Evolutionary conservation across 2,113 vertebrate genomes (phyloP).

Genomic region (Dicentrarchus labrax): DNA sequence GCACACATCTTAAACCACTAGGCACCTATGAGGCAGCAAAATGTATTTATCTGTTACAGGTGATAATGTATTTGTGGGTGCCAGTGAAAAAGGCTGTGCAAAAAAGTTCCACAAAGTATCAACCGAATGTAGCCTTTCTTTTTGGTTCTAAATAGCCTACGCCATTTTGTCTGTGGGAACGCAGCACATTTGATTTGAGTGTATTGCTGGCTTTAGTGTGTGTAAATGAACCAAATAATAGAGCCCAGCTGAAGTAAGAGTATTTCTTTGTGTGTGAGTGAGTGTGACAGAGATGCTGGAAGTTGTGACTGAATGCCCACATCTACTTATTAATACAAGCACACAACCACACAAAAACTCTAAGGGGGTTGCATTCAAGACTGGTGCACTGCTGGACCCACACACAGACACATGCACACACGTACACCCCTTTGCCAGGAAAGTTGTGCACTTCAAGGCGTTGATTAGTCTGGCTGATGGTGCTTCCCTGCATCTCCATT

Average conservation of each 20-base stretch:
- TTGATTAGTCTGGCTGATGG: slow-evolving; percentile 56
- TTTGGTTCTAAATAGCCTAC: background rate
- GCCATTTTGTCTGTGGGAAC: background rate
- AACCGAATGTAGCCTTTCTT: background rate
- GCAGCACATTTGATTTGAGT: background rate
- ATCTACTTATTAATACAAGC: slow-evolving; percentile 25
- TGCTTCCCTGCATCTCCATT: slow-evolving; percentile 67
- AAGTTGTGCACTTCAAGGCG: slow-evolving; percentile 52
- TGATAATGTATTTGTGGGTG: background rate
- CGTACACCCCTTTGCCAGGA: background rate
- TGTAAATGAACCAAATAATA: background rate
- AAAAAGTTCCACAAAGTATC: background rate
- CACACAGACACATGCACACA: slow-evolving; percentile 1
- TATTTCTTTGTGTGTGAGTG: background rate
- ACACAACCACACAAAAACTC: background rate
- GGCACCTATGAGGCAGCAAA: too few species aligned
- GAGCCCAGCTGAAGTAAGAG: background rate
- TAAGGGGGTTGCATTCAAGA: background rate
- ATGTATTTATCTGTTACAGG: background rate
- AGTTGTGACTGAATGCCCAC: slow-evolving; percentile 25
- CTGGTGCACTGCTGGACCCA: slow-evolving; percentile 7
- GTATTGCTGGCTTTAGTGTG: background rate
- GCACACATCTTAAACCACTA: too few species aligned
- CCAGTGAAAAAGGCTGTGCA: background rate
- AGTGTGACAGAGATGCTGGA: background rate